Conservation (phyloP, 2,888 invertebrate genomes). For the Drosophila ustulata region DNA sequence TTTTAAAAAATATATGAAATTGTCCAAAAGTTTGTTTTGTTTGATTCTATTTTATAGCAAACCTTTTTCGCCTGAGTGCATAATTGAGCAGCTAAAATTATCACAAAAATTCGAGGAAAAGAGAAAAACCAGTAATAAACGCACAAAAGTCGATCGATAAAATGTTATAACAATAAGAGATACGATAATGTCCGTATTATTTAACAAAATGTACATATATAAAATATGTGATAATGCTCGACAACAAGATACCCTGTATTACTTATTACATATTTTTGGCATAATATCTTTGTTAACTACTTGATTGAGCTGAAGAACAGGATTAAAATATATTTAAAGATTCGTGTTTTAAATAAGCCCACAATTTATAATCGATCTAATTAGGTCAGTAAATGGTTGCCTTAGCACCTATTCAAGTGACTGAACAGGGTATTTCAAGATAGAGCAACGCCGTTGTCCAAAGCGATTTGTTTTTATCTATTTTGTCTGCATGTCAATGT, state of each 20-base stretch:
- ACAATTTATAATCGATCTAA: no score
- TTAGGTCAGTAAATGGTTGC: not conserved
- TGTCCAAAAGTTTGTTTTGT: conserved; percentile 20
- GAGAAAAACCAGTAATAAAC: not conserved
- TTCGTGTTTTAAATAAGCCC: not conserved
- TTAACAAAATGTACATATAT: not conserved
- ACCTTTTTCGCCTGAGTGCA: conserved; percentile 25
- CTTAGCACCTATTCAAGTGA: no score
- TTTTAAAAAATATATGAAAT: conserved; percentile 46
- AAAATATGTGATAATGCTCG: not conserved
- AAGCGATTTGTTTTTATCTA: conserved; percentile 6
- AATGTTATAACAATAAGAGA: conserved; percentile 52
- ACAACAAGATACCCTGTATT: not conserved
- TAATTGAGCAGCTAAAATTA: conserved; percentile 19
- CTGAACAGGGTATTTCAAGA: conserved; percentile 5
- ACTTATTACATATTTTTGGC: no score
- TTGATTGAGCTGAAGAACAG: no score
- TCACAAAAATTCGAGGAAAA: not conserved
- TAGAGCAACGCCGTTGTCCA: not conserved
- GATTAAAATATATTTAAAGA: not conserved
- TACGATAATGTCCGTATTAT: conserved; percentile 34
- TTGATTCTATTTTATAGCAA: conserved; percentile 8
- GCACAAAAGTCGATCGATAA: conserved; percentile 31
- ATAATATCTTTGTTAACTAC: no score
- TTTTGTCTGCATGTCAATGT: conserved; percentile 50